Evolutionary conservation across 2,113 vertebrate genomes (phyloP), one percentile per base, ranked within the genome.

Genomic region (Clarias magur): DNA sequence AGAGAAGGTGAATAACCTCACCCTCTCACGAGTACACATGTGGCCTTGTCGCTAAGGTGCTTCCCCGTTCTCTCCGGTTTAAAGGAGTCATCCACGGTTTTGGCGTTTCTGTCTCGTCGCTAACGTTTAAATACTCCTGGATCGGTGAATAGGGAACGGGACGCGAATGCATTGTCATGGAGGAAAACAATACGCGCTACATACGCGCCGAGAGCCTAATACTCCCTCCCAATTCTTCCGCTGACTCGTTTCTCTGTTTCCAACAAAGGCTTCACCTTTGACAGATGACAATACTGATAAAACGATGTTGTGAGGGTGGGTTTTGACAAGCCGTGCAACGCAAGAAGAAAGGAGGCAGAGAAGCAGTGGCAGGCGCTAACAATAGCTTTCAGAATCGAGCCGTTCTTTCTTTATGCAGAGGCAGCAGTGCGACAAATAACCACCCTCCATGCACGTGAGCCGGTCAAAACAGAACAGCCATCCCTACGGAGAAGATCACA

Each of bases 171-270:
- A 82, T 83, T 65, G 67, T 65, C 68, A 34, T 48, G 21, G 19
- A 82, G 48, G 80, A 76, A 54, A 76, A 87, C 86, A 87, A 82
- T 65, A 53, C 56, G 19, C 13, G 70, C 68, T 75, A 73, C 19
- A 59, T 87, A 72, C 86, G 54, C 15, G 68, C 68, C 59, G 38
- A 63, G 68, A 53, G 34, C 80, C 68, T 87, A 86, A 59, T 86
- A 80, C 85, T 86, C 76, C 62, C 89, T 92, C 88, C 89, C 88
- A 89, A 92, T 92, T 93, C 80, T 73, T 54, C 90, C 84, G 70
- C 80, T 88, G 86, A 87, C 80, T 86, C 34, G 82, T 85, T 88
- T 86, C 92, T 91, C 91, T 87, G 93, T 94, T 80, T 86, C 68
- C 80, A 65, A 83, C 84, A 82, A 85, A 76, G 87, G 67, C 83